These are phyloP conservation scores for Poeciliopsis presidionis DNA, from an alignment of 2,797 vertebrate genomes.

Conservation along the genomic window DNA sequence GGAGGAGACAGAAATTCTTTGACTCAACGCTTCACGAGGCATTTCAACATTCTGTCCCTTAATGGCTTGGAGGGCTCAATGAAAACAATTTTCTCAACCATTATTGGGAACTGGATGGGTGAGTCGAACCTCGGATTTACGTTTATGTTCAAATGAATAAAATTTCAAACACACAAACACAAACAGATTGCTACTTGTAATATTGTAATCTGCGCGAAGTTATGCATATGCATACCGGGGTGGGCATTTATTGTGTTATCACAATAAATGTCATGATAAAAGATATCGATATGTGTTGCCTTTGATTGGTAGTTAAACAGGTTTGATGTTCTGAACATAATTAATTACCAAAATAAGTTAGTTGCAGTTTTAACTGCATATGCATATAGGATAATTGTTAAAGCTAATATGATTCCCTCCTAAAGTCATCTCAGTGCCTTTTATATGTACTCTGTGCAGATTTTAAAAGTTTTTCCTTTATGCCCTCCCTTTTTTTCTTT, in stretches of 20 bases:
- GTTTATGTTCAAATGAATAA: neutral
- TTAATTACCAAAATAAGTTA: too few relatives aligned
- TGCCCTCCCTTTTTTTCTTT: conserved; percentile 5
- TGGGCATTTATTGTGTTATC: neutral
- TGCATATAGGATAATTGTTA: neutral
- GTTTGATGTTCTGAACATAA: too few relatives aligned
- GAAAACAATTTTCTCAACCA: conserved; percentile 90
- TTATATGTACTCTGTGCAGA: neutral
- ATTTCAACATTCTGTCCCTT: conserved; percentile 92
- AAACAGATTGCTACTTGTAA: neutral
- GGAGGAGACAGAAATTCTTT: conserved; percentile 90
- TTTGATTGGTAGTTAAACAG: too few relatives aligned
- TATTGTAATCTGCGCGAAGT: neutral
- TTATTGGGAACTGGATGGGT: conserved; percentile 91
- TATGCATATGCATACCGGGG: neutral
- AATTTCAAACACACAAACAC: neutral
- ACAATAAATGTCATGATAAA: neutral
- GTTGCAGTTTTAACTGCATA: neutral
- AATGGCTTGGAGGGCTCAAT: conserved; percentile 88
- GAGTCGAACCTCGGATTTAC: conserved; percentile 55
- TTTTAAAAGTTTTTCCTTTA: neutral
- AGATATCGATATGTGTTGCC: too few relatives aligned
- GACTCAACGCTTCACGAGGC: conserved; percentile 88
- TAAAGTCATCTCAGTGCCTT: neutral
- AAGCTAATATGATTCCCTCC: neutral